Evolutionary conservation across 2,113 vertebrate species (phyloP).

Genomic region (Corythornis cristatus): DNA sequence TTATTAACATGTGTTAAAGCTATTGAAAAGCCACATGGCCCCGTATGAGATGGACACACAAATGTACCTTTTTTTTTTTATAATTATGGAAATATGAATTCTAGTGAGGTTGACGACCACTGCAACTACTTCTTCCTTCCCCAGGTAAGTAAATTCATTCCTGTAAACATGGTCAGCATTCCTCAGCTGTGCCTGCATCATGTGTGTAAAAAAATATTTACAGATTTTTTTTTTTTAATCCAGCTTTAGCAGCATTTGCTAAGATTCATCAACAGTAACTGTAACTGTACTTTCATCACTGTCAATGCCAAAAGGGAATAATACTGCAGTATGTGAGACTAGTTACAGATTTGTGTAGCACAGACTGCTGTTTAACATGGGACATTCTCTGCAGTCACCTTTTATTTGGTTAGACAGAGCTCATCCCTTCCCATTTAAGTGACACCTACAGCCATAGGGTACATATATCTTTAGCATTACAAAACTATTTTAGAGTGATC

Average conservation of each 20-base stretch:
- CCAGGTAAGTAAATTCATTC: neutral
- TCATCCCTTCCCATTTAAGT: neutral
- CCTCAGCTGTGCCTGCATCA: neutral
- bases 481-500: neutral
- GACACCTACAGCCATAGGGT: neutral
- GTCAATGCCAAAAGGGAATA: neutral
- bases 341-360: neutral
- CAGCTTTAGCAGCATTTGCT: neutral
- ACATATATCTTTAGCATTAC: neutral
- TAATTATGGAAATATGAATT: neutral
- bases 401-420: neutral
- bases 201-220: neutral
- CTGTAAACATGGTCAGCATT: accelerated
- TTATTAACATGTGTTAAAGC: neutral
- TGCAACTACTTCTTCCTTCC: neutral
- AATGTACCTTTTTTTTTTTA: neutral
- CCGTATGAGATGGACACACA: neutral
- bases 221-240: too few relatives aligned
- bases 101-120: neutral
- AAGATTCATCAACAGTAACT: neutral
- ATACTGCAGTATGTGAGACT: neutral
- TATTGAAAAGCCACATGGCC: neutral
- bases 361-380: neutral
- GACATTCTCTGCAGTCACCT: neutral
- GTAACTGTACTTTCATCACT: neutral